Evolutionary conservation across 1,140 invertebrate species (phyloP).

Genomic region (Eueides isabella): DNA sequence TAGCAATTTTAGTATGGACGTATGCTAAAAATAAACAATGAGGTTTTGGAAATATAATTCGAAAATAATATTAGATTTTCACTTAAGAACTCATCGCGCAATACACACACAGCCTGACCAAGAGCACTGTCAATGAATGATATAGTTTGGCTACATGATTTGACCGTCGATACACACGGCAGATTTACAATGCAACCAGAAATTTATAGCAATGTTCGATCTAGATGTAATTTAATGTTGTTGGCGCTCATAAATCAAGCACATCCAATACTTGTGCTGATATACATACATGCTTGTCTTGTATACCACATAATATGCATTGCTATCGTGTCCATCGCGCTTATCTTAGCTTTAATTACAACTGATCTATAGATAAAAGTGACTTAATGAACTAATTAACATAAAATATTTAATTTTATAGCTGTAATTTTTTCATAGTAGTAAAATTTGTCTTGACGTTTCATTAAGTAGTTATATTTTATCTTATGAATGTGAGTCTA

Average conservation of each 20-base stretch:
- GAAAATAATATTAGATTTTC: conserved; percentile 31
- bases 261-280: conserved; percentile 67
- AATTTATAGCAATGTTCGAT: conserved; percentile 79
- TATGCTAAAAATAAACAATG: background rate
- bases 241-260: conserved; percentile 75
- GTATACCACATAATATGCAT: conserved; percentile 47
- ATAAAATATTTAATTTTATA: conserved; percentile 17
- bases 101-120: conserved; percentile 36
- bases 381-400: conserved; percentile 18
- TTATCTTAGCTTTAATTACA: conserved; percentile 51
- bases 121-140: conserved; percentile 58
- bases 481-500: background rate
- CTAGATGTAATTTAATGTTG: conserved; percentile 81
- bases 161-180: conserved; percentile 73
- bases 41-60: conserved; percentile 11
- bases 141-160: conserved; percentile 74
- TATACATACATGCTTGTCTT: conserved; percentile 59
- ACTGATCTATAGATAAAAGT: conserved; percentile 23
- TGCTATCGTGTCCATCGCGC: conserved; percentile 30
- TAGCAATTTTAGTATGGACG: too few relatives aligned
- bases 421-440: conserved; percentile 6
- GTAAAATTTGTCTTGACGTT: conserved; percentile 6
- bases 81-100: conserved; percentile 21
- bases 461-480: conserved; percentile 5
- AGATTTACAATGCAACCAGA: conserved; percentile 77